Evolutionary conservation across 2,797 vertebrate species (phyloP).

Genomic region (Loris lydekkerianus): DNA sequence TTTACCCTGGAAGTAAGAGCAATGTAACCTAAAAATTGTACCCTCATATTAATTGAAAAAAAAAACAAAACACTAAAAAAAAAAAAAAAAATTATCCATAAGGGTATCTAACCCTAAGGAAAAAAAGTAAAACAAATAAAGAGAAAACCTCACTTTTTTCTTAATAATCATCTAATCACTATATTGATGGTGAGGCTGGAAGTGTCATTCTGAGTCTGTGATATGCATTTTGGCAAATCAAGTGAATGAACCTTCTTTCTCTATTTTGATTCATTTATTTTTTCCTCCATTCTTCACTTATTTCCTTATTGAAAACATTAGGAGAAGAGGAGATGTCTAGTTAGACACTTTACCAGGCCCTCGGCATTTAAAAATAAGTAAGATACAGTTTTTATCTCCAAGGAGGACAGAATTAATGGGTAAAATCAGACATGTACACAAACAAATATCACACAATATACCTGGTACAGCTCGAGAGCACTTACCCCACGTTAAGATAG

Average conservation of each 20-base stretch:
- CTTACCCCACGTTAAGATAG: background rate
- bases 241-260: conserved; percentile 2
- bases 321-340: background rate
- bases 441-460: background rate
- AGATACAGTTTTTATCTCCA: background rate
- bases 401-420: background rate
- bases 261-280: conserved; percentile 31
- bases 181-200: fast-evolving
- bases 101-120: background rate
- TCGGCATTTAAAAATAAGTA: background rate
- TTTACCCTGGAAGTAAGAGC: no score
- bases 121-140: background rate
- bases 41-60: no score
- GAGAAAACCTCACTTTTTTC: background rate
- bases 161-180: background rate
- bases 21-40: no score
- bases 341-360: background rate
- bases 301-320: background rate
- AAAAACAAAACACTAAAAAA: no score
- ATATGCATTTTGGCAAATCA: background rate
- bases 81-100: no score
- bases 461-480: background rate
- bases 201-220: background rate
- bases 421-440: background rate
- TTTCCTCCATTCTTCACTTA: background rate